These are phyloP conservation scores for Hypanus sabinus DNA, from an alignment of 2,113 vertebrate species.

Conservation along the genomic window DNA sequence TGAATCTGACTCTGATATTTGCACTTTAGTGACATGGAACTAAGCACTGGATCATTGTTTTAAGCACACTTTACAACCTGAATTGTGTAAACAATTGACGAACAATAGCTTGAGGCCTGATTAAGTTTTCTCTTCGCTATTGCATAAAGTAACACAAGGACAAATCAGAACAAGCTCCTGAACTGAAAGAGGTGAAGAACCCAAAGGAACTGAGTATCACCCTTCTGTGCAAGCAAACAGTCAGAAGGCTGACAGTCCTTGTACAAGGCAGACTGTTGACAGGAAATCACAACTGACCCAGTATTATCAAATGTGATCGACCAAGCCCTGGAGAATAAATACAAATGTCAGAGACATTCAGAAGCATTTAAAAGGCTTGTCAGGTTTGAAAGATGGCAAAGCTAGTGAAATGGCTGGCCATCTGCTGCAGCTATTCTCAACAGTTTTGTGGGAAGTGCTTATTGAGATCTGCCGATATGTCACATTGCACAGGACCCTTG, in stretches of 20 bases:
- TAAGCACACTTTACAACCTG: background rate
- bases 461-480: no score
- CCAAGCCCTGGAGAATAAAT: background rate
- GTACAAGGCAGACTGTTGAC: background rate
- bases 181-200: background rate
- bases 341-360: no score
- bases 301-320: background rate
- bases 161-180: background rate
- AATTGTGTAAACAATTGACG: background rate
- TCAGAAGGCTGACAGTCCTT: background rate
- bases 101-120: background rate
- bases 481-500: no score
- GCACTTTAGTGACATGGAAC: no score
- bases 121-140: background rate
- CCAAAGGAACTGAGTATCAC: background rate
- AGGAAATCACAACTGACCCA: background rate
- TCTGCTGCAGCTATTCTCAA: no score
- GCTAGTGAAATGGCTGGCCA: no score
- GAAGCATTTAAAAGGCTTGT: no score
- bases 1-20: no score
- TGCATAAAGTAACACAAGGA: background rate
- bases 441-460: no score
- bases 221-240: background rate
- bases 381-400: no score
- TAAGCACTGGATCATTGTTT: background rate